Percentiles rank a stretch among this genome's conserved stretches.
These are phyloP conservation scores for Drosophila algonquin DNA, from an alignment of 2,888 invertebrate genomes.

Conservation along the genomic window DNA sequence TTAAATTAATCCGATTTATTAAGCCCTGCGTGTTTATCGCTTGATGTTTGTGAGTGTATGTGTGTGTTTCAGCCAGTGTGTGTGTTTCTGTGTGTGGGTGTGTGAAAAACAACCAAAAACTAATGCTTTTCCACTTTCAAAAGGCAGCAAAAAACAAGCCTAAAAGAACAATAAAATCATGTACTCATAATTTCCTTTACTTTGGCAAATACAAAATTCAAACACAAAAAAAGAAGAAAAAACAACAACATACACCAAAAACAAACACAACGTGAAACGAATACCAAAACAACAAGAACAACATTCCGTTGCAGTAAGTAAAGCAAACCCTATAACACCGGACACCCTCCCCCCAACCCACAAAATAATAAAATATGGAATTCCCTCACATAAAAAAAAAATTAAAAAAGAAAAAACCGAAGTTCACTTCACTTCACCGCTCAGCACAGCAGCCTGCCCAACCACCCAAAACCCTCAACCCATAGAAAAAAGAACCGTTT, in stretches of 20 bases:
- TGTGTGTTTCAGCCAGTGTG: constrained; percentile 16
- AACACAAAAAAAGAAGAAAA: constrained; percentile 15
- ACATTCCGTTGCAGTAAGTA: constrained; percentile 74
- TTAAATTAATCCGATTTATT: constrained; percentile 70
- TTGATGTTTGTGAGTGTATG: constrained; percentile 5
- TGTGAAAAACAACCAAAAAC: constrained; percentile 19
- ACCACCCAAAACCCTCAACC: constrained; percentile 19
- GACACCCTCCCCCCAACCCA: constrained; percentile 29
- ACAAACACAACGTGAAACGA: constrained; percentile 36
- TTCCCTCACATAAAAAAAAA: constrained; percentile 24
- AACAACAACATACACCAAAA: constrained; percentile 28
- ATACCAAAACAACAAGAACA: constrained; percentile 37
- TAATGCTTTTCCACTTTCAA: constrained; percentile 26
- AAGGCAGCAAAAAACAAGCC: constrained; percentile 14
- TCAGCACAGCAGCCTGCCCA: constrained; percentile 59
- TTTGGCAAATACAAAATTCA: constrained; percentile 31
- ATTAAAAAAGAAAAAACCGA: constrained; percentile 26
- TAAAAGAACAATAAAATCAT: constrained; percentile 36
- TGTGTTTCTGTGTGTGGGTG: constrained; percentile 13
- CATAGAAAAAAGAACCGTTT: constrained; percentile 43
- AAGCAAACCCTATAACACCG: constrained; percentile 32
- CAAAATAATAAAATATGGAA: constrained; percentile 46
- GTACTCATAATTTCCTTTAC: constrained; percentile 41
- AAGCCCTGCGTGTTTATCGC: constrained; percentile 33
- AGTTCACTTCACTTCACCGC: constrained; percentile 71